Evolutionary conservation across 2,888 invertebrate genomes (phyloP), one percentile per base, ranked within the genome.

Genomic region (Chydorus sphaericus): DNA sequence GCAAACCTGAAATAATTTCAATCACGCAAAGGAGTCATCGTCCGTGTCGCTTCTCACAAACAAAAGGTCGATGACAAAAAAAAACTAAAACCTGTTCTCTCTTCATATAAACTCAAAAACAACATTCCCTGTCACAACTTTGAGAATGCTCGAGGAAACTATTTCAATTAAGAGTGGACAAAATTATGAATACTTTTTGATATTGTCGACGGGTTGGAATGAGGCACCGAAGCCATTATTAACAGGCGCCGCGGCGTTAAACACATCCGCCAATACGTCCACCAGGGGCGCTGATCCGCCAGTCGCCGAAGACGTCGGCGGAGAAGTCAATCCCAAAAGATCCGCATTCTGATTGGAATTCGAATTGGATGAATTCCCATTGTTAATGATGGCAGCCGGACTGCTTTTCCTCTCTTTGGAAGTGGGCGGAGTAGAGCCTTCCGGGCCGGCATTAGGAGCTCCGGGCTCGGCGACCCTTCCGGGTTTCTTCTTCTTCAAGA

Each of bases 401-500:
- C n/a, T n/a, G 67, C 86, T 85, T 69, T 87, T 87, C 57, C 83
- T 82, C 64, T 87, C 86, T 62, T 86, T 50, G 14, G 44, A 49
- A 10, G 31, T 59, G 36, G 59, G 57, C 16, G 49, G 20, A 10
- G 54, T 79, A 56, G 85, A 81, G 10, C 20, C 23, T 10, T 44
- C 44, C 14, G 10, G 23, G 11, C 44, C 44, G 11, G 44, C 23
- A n/a, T n/a, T n/a, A n/a, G n/a, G n/a, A 68, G 83, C 83, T 66
- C 85, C 85, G 4, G 60, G 62, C 70, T 92, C 92, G 55, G 91
- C 90, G 61, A 93, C 86, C 60, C 92, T 80, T 0, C 91, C 92
- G 1, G 96, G 96, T 68, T 96, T 94, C 74, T 96, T 96, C 76
- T 97, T 97, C 74, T 98, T 97, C 65, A 99, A 75, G 61, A 97